A percentile compares a stretch with the other conserved stretches of the same genome.
Conservation (phyloP, 2,797 vertebrate genomes). For the Enteromius mattozi region DNA sequence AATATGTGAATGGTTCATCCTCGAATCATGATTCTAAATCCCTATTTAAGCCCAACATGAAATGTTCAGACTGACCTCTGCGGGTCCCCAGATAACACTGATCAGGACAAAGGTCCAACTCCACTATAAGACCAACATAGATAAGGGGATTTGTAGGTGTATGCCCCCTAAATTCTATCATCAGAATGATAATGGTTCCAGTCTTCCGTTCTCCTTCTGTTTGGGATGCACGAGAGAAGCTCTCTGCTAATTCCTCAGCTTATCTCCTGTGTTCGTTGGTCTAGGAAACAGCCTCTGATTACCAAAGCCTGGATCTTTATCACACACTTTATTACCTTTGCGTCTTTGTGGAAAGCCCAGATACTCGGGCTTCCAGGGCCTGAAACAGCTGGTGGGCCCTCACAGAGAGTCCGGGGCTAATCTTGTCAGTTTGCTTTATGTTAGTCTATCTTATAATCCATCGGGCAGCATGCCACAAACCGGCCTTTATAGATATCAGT, state of each 20-base stretch:
- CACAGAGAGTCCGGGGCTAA: constrained; percentile 45
- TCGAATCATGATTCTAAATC: neutral
- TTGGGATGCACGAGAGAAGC: constrained; percentile 38
- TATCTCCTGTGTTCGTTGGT: constrained; percentile 55
- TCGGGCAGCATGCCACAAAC: constrained; percentile 36
- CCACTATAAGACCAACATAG: constrained; percentile 69
- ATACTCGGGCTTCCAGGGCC: constrained; percentile 16
- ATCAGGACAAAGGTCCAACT: constrained; percentile 68
- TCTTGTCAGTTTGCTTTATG: constrained; percentile 56
- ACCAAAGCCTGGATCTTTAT: constrained; percentile 53
- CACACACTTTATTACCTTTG: constrained; percentile 37
- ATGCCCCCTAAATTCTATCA: constrained; percentile 52
- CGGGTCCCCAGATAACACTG: constrained; percentile 58
- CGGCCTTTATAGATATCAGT: constrained; percentile 40
- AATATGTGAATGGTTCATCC: too few species aligned
- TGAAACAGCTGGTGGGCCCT: constrained; percentile 48
- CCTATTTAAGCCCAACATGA: neutral
- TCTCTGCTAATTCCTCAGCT: constrained; percentile 57
- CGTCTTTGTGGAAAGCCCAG: constrained; percentile 51
- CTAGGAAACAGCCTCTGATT: constrained; percentile 36
- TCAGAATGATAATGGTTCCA: constrained; percentile 52
- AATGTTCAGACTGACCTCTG: constrained; percentile 31
- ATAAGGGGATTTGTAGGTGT: constrained; percentile 69
- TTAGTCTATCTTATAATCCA: constrained; percentile 64
- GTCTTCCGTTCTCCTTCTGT: constrained; percentile 34